Conservation (phyloP, 2,888 invertebrate genomes). For the Volucella zonaria region DNA sequence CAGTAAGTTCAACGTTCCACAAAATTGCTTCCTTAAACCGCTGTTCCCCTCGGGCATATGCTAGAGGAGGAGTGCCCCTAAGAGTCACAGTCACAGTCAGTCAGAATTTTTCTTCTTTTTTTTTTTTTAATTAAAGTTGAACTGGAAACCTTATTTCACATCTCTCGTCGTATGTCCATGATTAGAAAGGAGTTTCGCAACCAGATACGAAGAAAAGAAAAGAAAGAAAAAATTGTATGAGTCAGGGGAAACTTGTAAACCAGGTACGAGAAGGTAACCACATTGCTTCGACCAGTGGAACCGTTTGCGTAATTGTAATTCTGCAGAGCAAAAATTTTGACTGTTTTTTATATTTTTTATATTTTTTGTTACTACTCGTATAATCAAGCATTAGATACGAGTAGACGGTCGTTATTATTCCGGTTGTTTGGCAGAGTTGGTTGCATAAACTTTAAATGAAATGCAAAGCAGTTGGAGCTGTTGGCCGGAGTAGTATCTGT, state of each 20-base stretch:
- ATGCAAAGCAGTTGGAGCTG: slow-evolving; percentile 42
- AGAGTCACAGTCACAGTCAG: slow-evolving; percentile 10
- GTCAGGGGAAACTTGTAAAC: slow-evolving; percentile 38
- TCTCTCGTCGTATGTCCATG: slow-evolving; percentile 27
- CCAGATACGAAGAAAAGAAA: neutral
- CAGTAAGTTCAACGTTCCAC: slow-evolving; percentile 67
- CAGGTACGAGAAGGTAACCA: slow-evolving; percentile 25
- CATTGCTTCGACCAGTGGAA: slow-evolving; percentile 39
- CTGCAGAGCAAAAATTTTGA: slow-evolving; percentile 46
- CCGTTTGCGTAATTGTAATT: slow-evolving; percentile 62
- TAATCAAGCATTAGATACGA: slow-evolving; percentile 32
- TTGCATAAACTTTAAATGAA: slow-evolving; percentile 60
- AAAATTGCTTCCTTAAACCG: slow-evolving; percentile 62
- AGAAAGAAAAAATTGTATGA: slow-evolving; percentile 29
- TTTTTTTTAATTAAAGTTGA: slow-evolving; percentile 39
- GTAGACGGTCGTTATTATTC: slow-evolving; percentile 32
- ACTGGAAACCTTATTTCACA: slow-evolving; percentile 58
- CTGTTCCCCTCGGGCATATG: neutral
- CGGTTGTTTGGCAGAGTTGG: slow-evolving; percentile 19
- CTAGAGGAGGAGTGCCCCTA: neutral
- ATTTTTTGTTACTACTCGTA: slow-evolving; percentile 33
- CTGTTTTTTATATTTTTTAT: slow-evolving; percentile 13
- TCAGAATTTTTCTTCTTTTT: slow-evolving; percentile 4
- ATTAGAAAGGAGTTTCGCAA: slow-evolving; percentile 66
- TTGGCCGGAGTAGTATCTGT: neutral